Evolutionary conservation across 2,797 vertebrate genomes (phyloP).

Genomic region (Lepus townsendii): DNA sequence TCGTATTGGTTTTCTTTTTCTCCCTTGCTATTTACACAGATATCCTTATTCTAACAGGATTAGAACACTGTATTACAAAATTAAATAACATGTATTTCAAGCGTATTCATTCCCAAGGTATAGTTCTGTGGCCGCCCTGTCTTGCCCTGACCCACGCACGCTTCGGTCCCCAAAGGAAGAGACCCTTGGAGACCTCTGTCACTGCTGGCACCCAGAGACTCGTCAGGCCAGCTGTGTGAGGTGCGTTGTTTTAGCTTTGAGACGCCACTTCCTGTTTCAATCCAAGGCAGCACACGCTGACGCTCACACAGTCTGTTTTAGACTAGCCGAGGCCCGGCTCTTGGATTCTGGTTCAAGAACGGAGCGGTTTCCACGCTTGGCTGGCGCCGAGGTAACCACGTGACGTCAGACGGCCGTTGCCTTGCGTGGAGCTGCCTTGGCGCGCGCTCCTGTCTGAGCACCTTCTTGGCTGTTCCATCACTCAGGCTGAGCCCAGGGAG

Average conservation of each 20-base stretch:
- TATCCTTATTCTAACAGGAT: not conserved
- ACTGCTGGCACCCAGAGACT: not conserved
- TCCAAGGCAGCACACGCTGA: not conserved
- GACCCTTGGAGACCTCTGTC: not conserved
- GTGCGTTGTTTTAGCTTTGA: slow-evolving; percentile 5
- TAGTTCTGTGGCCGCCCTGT: not conserved
- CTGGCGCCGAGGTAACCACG: no score
- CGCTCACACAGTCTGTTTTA: not conserved
- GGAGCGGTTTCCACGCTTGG: not conserved
- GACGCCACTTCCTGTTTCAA: not conserved
- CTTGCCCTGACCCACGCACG: not conserved
- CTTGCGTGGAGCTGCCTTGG: not conserved
- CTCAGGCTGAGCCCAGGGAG: not conserved
- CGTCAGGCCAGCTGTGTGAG: slow-evolving; percentile 15
- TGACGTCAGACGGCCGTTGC: no score
- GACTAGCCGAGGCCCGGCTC: not conserved
- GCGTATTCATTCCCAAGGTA: not conserved
- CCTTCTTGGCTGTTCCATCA: not conserved
- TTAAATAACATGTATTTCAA: not conserved
- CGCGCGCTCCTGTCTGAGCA: not conserved
- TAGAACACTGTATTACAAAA: not conserved
- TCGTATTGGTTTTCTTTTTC: not conserved
- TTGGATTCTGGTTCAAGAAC: slow-evolving; percentile 24
- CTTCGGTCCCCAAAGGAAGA: no score
- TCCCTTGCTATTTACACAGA: not conserved